Evolutionary conservation across 2,113 vertebrate genomes (phyloP).

Genomic region (Rhadina sibilatrix): DNA sequence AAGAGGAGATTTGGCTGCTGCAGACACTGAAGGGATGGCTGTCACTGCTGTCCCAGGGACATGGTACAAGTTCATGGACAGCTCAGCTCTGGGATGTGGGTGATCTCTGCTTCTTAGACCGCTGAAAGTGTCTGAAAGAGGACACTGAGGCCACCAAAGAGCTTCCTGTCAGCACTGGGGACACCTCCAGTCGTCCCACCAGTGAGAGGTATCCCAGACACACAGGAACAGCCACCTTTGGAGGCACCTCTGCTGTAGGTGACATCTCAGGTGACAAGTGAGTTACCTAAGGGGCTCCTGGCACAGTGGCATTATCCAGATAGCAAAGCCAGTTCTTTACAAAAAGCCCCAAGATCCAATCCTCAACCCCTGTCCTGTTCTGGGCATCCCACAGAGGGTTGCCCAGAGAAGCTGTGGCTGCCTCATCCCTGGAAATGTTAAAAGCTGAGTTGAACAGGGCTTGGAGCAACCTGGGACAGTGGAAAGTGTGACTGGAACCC

Average conservation of each 20-base stretch:
- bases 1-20: not conserved
- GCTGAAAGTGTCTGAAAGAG: not conserved
- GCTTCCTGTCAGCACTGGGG: not conserved
- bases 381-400: not conserved
- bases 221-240: not conserved
- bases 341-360: not conserved
- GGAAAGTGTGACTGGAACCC: not conserved
- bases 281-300: not conserved
- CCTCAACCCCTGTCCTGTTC: not conserved
- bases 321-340: not conserved
- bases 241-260: not conserved
- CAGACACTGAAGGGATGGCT: no score
- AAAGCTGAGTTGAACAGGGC: not conserved
- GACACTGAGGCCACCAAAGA: not conserved
- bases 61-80: fast-evolving
- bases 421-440: not conserved
- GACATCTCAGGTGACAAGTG: not conserved
- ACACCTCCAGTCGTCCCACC: not conserved
- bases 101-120: not conserved
- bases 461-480: not conserved
- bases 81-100: not conserved
- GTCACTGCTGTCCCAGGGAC: not conserved
- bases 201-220: not conserved
- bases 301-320: not conserved
- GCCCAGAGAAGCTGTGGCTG: not conserved